These are phyloP conservation scores for Dioctria rufipes DNA, from an alignment of 2,888 invertebrate species.

Conservation along the genomic window DNA sequence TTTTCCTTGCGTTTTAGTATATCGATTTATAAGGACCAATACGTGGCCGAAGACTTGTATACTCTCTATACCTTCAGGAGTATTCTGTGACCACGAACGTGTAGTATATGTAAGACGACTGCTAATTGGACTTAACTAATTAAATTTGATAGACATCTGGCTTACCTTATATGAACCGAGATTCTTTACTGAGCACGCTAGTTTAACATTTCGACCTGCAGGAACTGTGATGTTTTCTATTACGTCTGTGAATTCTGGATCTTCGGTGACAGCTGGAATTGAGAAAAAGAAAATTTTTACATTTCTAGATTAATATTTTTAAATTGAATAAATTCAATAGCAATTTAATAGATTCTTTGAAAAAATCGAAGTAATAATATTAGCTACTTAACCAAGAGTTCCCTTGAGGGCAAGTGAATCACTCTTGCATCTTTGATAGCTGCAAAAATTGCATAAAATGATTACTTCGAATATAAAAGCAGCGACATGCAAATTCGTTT, in stretches of 20 bases:
- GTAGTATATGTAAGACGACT: background rate
- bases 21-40: slow-evolving; percentile 27
- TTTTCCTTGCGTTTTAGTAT: slow-evolving; percentile 25
- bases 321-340: too few species aligned
- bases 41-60: slow-evolving; percentile 6
- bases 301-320: too few species aligned
- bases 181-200: slow-evolving; percentile 72
- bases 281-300: slow-evolving; percentile 61
- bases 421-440: slow-evolving; percentile 24
- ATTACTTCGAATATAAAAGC: slow-evolving; percentile 34
- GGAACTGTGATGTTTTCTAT: slow-evolving; percentile 93
- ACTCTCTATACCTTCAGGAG: background rate
- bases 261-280: slow-evolving; percentile 82
- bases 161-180: slow-evolving; percentile 71
- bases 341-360: too few species aligned
- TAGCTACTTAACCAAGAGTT: background rate
- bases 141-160: slow-evolving; percentile 40
- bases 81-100: background rate
- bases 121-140: slow-evolving; percentile 51
- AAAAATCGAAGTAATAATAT: too few species aligned
- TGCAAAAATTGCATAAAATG: slow-evolving; percentile 40
- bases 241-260: slow-evolving; percentile 91
- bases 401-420: slow-evolving; percentile 9
- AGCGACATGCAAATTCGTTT: slow-evolving; percentile 48
- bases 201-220: slow-evolving; percentile 71